These are phyloP conservation scores for Dendrolimus pini DNA, from an alignment of 2,888 invertebrate species.

Conservation along the genomic window DNA sequence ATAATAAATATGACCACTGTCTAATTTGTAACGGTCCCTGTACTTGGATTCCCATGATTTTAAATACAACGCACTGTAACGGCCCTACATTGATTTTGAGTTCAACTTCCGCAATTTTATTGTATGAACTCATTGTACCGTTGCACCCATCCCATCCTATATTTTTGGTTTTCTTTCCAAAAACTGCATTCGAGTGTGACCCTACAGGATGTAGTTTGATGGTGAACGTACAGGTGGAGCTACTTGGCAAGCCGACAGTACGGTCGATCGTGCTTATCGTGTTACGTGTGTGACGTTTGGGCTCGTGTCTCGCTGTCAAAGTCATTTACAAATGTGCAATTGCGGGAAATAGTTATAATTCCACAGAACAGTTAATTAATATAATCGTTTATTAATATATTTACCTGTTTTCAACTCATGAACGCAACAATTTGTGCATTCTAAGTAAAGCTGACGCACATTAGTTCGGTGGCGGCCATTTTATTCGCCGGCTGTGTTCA, in stretches of 20 bases:
- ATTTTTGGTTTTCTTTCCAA: slow-evolving; percentile 53
- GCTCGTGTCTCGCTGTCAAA: slow-evolving; percentile 56
- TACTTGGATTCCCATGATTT: slow-evolving; percentile 17
- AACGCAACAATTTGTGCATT: slow-evolving; percentile 38
- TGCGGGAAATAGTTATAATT: slow-evolving; percentile 36
- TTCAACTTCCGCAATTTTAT: slow-evolving; percentile 52
- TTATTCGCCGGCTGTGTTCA: slow-evolving; percentile 73
- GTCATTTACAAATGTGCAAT: slow-evolving; percentile 46
- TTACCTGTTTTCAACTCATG: slow-evolving; percentile 12
- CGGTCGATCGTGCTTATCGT: slow-evolving; percentile 39
- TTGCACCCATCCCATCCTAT: slow-evolving; percentile 46
- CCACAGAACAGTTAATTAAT: slow-evolving; percentile 13
- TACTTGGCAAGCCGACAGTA: slow-evolving; percentile 38
- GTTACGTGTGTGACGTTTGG: slow-evolving; percentile 52
- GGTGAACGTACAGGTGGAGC: slow-evolving; percentile 61
- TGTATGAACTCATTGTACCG: slow-evolving; percentile 55
- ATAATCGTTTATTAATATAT: background rate
- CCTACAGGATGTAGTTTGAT: slow-evolving; percentile 50
- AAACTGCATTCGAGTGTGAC: slow-evolving; percentile 32
- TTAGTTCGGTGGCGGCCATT: slow-evolving; percentile 69
- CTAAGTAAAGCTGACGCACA: slow-evolving; percentile 52
- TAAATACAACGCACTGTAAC: slow-evolving; percentile 28
- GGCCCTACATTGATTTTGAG: slow-evolving; percentile 37
- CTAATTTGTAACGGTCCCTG: background rate
- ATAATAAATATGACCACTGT: background rate